These are phyloP conservation scores for Pelusios castaneus DNA, from an alignment of 2,113 vertebrate species.

Conservation along the genomic window DNA sequence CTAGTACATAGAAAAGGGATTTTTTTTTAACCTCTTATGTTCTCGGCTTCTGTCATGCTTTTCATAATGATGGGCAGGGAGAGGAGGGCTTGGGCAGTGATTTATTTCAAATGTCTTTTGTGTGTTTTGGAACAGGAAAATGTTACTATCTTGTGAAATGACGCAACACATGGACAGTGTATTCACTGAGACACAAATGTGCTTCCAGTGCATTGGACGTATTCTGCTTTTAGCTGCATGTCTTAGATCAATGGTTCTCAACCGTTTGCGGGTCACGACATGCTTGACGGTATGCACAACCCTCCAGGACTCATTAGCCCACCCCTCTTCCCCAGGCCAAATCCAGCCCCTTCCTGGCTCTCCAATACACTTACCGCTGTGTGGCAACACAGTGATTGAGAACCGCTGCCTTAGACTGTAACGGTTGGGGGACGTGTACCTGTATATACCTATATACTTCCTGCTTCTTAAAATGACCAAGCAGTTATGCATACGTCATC, in stretches of 20 bases:
- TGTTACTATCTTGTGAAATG: too few relatives aligned
- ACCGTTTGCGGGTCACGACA: too few relatives aligned
- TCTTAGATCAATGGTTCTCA: neutral
- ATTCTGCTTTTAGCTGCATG: neutral
- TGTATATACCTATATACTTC: neutral
- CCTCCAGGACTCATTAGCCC: too few relatives aligned
- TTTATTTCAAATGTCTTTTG: neutral
- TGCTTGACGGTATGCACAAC: too few relatives aligned
- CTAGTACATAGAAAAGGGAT: neutral
- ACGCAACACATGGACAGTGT: neutral
- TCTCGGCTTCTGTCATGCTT: neutral
- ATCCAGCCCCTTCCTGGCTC: too few relatives aligned
- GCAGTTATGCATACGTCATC: neutral
- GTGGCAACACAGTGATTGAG: too few relatives aligned
- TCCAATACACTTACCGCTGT: too few relatives aligned
- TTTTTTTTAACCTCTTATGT: fast-evolving
- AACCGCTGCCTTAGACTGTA: too few relatives aligned
- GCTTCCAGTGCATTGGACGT: neutral
- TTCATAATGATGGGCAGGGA: neutral
- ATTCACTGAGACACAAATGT: neutral
- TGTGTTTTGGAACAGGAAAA: neutral
- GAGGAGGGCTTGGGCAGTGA: too few relatives aligned
- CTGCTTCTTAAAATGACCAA: neutral
- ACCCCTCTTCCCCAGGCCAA: too few relatives aligned
- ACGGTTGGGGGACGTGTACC: neutral